Percentiles rank a stretch among this genome's conserved stretches.
phyloP scores from a whole-genome alignment of 1,140 invertebrate genomes.

The Andrena cerasifolii region DNA sequence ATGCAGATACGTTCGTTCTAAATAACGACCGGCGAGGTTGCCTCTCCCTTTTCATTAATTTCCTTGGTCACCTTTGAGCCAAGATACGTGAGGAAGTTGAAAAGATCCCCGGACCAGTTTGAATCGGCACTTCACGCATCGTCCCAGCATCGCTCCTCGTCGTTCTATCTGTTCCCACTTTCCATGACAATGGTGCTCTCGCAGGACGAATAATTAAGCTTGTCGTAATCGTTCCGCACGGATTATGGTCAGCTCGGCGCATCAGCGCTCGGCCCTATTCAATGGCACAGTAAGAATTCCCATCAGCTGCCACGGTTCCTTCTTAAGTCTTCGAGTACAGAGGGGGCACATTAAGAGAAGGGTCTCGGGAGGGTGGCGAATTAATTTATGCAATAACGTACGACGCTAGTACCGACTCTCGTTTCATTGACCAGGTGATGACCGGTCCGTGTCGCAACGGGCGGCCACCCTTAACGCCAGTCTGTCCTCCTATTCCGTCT shows the following conservation, averaged over 20 bases:
- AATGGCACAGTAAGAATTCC: constrained; percentile 50
- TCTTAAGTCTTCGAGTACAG: constrained; percentile 19
- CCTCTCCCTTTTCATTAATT: no score
- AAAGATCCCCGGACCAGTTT: neutral
- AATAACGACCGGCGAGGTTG: no score
- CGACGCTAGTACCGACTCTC: constrained; percentile 48
- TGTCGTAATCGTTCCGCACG: constrained; percentile 41
- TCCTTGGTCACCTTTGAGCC: neutral
- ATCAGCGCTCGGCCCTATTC: constrained; percentile 39
- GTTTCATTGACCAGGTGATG: constrained; percentile 76
- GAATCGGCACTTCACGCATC: neutral
- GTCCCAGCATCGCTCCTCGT: neutral
- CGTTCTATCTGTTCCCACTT: constrained; percentile 2
- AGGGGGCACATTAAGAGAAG: constrained; percentile 35
- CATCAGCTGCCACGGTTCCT: constrained; percentile 65
- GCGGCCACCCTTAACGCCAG: constrained; percentile 63
- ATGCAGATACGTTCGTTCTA: no score
- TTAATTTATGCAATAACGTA: constrained; percentile 76
- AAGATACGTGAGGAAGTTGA: neutral
- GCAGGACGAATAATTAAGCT: constrained; percentile 52
- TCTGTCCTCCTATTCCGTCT: constrained; percentile 28
- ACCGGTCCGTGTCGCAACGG: constrained; percentile 69
- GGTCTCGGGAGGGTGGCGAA: constrained; percentile 68
- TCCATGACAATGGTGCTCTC: constrained; percentile 46
- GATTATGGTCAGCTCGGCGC: constrained; percentile 40